These are phyloP conservation scores for Ctenopoma multispine DNA, from an alignment of 2,797 vertebrate genomes.

Conservation along the genomic window DNA sequence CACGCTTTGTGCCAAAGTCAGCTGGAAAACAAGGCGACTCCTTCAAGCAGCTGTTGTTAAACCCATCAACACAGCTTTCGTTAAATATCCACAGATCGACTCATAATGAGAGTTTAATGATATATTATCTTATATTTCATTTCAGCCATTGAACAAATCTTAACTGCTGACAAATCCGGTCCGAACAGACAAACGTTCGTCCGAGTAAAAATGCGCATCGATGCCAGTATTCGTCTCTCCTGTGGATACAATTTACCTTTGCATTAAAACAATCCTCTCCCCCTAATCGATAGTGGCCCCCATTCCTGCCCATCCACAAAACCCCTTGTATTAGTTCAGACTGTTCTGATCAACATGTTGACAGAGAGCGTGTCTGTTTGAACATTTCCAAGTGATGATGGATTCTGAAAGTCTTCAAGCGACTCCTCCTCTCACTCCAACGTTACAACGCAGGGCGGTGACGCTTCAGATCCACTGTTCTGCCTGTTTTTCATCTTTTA, in stretches of 20 bases:
- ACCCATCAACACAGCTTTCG: neutral
- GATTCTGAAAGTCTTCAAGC: constrained; percentile 8
- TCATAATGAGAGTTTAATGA: neutral
- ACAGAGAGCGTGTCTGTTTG: neutral
- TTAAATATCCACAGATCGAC: constrained; percentile 1
- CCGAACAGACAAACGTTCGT: neutral
- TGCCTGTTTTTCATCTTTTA: neutral
- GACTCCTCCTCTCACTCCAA: constrained; percentile 70
- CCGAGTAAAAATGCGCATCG: constrained; percentile 18
- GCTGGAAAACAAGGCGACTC: neutral
- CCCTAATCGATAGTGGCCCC: neutral
- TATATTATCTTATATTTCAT: neutral
- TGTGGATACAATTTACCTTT: constrained; percentile 4
- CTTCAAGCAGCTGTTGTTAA: neutral
- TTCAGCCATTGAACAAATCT: neutral
- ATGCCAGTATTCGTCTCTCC: neutral
- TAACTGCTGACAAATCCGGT: neutral
- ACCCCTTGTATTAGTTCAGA: neutral
- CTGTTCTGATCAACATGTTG: neutral
- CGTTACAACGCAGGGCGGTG: constrained; percentile 20
- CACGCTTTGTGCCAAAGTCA: neutral
- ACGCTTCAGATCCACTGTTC: neutral
- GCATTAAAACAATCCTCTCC: neutral
- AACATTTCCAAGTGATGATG: constrained; percentile 35
- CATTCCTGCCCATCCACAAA: neutral